Conservation (phyloP, 2,888 invertebrate species). For the Caenorhabditis afra region DNA sequence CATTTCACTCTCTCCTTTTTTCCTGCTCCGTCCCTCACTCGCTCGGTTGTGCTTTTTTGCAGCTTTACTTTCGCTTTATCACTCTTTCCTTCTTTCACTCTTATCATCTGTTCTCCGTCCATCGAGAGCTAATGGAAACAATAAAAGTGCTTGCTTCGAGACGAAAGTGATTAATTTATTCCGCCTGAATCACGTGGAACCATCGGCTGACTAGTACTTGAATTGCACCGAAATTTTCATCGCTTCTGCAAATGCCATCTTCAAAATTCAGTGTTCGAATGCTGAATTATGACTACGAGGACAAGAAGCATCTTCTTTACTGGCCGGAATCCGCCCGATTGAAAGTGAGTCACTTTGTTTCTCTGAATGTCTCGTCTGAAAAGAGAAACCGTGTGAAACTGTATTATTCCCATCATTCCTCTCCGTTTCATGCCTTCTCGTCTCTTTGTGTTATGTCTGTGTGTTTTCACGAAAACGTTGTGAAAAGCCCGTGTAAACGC, state of each 20-base stretch:
- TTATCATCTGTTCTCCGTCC: constrained; percentile 37
- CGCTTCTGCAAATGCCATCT: constrained; percentile 10
- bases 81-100: constrained; percentile 1
- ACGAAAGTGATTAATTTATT: constrained; percentile 25
- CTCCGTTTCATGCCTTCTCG: no score
- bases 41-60: constrained; percentile 47
- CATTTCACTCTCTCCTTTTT: background rate
- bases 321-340: constrained; percentile 72
- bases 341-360: constrained; percentile 43
- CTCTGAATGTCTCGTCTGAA: no score
- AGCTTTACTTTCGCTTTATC: constrained; percentile 45
- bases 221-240: constrained; percentile 10
- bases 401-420: no score
- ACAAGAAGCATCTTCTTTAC: constrained; percentile 46
- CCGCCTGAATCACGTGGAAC: constrained; percentile 11
- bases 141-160: constrained; percentile 47
- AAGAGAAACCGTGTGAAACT: no score
- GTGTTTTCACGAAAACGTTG: background rate
- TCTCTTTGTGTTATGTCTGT: background rate
- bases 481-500: background rate
- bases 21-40: background rate
- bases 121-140: constrained; percentile 22
- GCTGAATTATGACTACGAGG: constrained; percentile 55
- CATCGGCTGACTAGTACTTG: constrained; percentile 37
- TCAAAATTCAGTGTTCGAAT: constrained; percentile 31